These are phyloP conservation scores for Sander lucioperca DNA, from an alignment of 2,113 vertebrate species.

Conservation along the genomic window DNA sequence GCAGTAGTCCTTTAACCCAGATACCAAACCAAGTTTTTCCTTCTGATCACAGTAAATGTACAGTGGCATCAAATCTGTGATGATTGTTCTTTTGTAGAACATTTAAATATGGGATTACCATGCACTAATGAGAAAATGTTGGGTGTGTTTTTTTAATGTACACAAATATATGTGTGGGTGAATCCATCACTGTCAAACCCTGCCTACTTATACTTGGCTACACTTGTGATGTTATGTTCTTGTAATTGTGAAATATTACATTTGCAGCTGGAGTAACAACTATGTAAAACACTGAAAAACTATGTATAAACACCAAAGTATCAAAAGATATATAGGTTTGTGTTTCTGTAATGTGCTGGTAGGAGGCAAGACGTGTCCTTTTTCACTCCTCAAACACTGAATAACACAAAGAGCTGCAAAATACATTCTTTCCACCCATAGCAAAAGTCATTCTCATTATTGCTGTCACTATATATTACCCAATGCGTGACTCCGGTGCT, in stretches of 20 bases:
- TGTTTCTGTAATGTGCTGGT: slow-evolving; percentile 31
- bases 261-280: slow-evolving; percentile 25
- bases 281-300: slow-evolving; percentile 28
- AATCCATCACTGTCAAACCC: slow-evolving; percentile 59
- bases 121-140: slow-evolving; percentile 1
- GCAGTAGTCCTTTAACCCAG: slow-evolving; percentile 31
- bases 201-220: slow-evolving; percentile 39
- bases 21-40: slow-evolving; percentile 28
- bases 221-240: slow-evolving; percentile 44
- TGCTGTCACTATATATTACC: neutral
- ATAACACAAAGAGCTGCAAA: slow-evolving; percentile 10
- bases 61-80: slow-evolving; percentile 15
- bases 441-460: neutral
- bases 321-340: neutral
- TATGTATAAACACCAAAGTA: slow-evolving; percentile 5
- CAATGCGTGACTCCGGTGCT: neutral
- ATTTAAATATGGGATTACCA: slow-evolving; percentile 49
- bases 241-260: slow-evolving; percentile 43
- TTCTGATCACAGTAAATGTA: slow-evolving; percentile 27
- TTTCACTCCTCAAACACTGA: neutral
- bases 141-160: slow-evolving; percentile 48
- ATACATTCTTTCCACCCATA: slow-evolving; percentile 4
- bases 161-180: slow-evolving; percentile 54
- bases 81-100: slow-evolving; percentile 40
- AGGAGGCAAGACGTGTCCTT: slow-evolving; percentile 8